Conservation (phyloP, 2,113 vertebrate genomes). For the Callionymus lyra region DNA sequence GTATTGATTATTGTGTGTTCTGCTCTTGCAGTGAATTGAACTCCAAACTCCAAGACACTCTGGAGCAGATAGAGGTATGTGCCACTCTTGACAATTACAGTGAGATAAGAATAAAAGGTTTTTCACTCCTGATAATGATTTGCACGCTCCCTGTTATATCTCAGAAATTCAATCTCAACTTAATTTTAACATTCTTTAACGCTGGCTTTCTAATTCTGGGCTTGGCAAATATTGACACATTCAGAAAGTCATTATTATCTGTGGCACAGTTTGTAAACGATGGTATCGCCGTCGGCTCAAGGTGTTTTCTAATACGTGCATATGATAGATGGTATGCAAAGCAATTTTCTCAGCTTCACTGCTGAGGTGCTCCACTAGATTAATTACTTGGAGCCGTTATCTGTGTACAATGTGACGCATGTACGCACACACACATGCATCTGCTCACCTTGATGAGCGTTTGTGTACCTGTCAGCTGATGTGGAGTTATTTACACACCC, state of each 20-base stretch:
- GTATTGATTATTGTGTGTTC: neutral
- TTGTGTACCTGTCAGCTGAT: constrained; percentile 27
- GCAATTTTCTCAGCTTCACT: constrained; percentile 36
- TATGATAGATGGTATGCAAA: constrained; percentile 43
- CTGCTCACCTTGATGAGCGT: neutral
- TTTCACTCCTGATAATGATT: no score
- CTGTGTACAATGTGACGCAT: constrained; percentile 15
- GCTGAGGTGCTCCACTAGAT: constrained; percentile 27
- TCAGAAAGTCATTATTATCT: constrained; percentile 32
- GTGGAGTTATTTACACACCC: neutral
- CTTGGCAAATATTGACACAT: constrained; percentile 38
- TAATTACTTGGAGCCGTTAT: constrained; percentile 36
- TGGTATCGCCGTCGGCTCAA: constrained; percentile 37
- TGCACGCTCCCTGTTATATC: constrained; percentile 15
- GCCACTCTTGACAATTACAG: neutral
- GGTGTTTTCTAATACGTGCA: constrained; percentile 13
- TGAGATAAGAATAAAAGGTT: constrained; percentile 9
- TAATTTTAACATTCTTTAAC: constrained; percentile 29
- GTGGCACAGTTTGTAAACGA: constrained; percentile 20
- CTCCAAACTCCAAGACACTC: constrained; percentile 96
- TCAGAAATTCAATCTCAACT: constrained; percentile 25
- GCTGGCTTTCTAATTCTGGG: constrained; percentile 18
- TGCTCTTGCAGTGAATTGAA: constrained; percentile 80
- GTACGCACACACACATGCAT: neutral
- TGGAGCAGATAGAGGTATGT: constrained; percentile 97